A percentile compares a stretch with the other conserved stretches of the same genome.
These are phyloP conservation scores for Pimephales promelas DNA, from an alignment of 2,113 vertebrate species.

Conservation along the genomic window DNA sequence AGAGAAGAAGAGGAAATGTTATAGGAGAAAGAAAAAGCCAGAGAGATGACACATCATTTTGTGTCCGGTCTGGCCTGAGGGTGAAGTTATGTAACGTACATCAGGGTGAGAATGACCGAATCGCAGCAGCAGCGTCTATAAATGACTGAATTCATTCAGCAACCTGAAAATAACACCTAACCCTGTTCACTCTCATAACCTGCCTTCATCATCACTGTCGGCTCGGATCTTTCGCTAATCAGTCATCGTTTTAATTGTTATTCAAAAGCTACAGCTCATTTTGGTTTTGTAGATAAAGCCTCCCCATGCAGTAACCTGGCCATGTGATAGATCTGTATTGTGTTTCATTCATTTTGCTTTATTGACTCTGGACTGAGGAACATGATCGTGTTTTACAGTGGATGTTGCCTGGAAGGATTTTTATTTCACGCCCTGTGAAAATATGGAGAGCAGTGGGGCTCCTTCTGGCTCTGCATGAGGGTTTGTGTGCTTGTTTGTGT, in stretches of 20 bases:
- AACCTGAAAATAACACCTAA: constrained; percentile 17
- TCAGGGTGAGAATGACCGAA: not conserved
- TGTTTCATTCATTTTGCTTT: not conserved
- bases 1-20: constrained; percentile 4
- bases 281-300: not conserved
- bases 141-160: constrained; percentile 42
- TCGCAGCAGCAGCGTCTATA: constrained; percentile 14
- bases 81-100: constrained; percentile 43
- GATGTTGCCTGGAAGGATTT: constrained; percentile 31
- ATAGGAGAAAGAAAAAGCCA: not conserved
- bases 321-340: not conserved
- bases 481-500: constrained; percentile 41
- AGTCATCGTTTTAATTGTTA: not conserved
- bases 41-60: constrained; percentile 50
- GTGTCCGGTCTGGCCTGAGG: constrained; percentile 31
- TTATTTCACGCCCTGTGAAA: constrained; percentile 30
- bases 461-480: constrained; percentile 13
- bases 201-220: not conserved
- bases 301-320: not conserved
- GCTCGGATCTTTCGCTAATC: not conserved
- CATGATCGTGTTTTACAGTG: constrained; percentile 40
- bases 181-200: not conserved
- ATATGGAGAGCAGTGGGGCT: constrained; percentile 31
- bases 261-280: not conserved
- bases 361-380: constrained; percentile 24